Percentiles rank a stretch among this genome's conserved stretches.
These are phyloP conservation scores for Hoplostethus mediterraneus DNA, from an alignment of 2,797 vertebrate species.

Conservation along the genomic window DNA sequence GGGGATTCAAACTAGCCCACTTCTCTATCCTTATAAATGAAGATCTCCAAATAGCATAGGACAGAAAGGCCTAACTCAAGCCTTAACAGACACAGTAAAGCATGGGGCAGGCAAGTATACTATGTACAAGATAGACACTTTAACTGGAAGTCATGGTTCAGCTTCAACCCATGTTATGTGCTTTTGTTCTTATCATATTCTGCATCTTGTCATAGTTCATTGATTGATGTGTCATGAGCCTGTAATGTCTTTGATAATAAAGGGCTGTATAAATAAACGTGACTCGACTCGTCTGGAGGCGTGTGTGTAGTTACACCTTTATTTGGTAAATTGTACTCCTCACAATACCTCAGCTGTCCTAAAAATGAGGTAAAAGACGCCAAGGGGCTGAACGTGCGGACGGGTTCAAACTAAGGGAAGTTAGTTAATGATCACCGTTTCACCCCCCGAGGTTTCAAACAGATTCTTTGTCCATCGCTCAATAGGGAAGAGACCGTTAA, in stretches of 20 bases:
- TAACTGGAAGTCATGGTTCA: background rate
- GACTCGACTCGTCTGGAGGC: too few species aligned
- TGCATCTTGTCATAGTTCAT: too few species aligned
- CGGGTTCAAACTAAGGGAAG: constrained; percentile 3
- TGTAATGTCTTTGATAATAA: too few species aligned
- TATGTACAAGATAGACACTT: background rate
- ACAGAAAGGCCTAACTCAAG: background rate
- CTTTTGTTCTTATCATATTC: too few species aligned
- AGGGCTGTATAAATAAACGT: too few species aligned
- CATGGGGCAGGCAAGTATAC: background rate
- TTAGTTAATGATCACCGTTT: constrained; percentile 49
- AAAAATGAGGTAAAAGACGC: background rate
- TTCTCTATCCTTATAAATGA: too few species aligned
- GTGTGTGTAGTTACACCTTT: background rate
- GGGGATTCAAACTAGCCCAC: background rate
- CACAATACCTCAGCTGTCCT: background rate
- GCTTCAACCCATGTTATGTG: too few species aligned
- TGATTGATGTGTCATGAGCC: too few species aligned
- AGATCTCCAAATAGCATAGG: background rate
- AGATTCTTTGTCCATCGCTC: constrained; percentile 8
- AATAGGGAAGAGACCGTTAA: constrained; percentile 1
- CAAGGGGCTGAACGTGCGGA: background rate
- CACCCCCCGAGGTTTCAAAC: constrained; percentile 4
- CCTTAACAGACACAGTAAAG: background rate
- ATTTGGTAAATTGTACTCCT: background rate